A percentile compares a stretch with the other conserved stretches of the same genome.
These are phyloP conservation scores for Crossocerus cetratus DNA, from an alignment of 2,888 invertebrate species.

Conservation along the genomic window DNA sequence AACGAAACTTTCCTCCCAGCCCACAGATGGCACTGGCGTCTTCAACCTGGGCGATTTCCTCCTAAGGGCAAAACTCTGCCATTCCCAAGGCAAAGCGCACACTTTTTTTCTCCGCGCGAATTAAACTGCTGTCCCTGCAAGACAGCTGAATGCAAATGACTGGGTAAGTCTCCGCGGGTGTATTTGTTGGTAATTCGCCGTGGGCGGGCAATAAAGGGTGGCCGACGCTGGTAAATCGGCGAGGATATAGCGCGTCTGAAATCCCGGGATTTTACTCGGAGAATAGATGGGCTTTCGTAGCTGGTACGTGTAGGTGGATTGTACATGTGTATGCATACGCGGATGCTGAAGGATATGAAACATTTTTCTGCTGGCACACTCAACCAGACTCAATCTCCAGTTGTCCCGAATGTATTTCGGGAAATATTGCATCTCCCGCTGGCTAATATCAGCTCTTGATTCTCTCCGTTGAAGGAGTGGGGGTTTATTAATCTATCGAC, in stretches of 20 bases:
- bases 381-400: constrained; percentile 21
- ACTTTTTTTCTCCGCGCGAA: neutral
- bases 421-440: too few species aligned
- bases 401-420: too few species aligned
- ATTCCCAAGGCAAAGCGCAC: neutral
- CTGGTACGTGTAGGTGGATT: neutral
- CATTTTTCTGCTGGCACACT: constrained; percentile 29
- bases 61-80: too few species aligned
- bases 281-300: constrained; percentile 21
- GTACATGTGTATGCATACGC: constrained; percentile 14
- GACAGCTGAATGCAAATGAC: neutral
- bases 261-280: constrained; percentile 41
- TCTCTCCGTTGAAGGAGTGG: too few species aligned
- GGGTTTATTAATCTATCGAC: too few species aligned
- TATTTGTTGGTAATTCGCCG: neutral
- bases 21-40: too few species aligned
- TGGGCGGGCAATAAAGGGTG: neutral
- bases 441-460: too few species aligned
- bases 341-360: constrained; percentile 30
- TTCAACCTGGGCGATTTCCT: too few species aligned
- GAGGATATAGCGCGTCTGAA: too few species aligned
- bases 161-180: neutral
- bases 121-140: neutral
- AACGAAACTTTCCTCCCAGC: too few species aligned
- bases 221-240: constrained; percentile 22